These are phyloP conservation scores for Pelodiscus sinensis DNA, from an alignment of 2,113 vertebrate species.

Conservation along the genomic window DNA sequence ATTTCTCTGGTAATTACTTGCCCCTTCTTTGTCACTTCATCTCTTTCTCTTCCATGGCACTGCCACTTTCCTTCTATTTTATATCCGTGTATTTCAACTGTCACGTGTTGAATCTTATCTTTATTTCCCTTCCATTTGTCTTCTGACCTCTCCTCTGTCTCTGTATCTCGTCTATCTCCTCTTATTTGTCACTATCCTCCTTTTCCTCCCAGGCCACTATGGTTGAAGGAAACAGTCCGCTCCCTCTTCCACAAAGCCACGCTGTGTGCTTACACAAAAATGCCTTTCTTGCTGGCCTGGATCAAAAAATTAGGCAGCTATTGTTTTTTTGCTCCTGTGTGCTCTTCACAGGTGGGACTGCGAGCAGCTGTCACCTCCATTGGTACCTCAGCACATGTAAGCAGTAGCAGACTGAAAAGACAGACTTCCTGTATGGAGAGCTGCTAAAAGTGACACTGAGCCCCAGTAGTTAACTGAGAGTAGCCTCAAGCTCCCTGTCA, in stretches of 20 bases:
- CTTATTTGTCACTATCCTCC: conserved; percentile 41
- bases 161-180: conserved; percentile 49
- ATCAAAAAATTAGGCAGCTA: conserved; percentile 61
- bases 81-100: background rate
- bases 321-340: conserved; percentile 48
- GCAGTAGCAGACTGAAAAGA: conserved; percentile 56
- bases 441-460: conserved; percentile 35
- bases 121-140: fast-evolving
- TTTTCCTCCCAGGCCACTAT: conserved; percentile 63
- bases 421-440: conserved; percentile 55
- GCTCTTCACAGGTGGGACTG: conserved; percentile 60
- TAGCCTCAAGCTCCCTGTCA: background rate
- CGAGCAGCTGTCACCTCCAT: conserved; percentile 66
- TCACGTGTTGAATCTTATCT: background rate
- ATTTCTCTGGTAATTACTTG: background rate
- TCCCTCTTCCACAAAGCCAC: conserved; percentile 40
- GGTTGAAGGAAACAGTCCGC: background rate
- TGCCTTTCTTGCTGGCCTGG: conserved; percentile 63
- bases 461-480: background rate
- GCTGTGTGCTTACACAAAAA: conserved; percentile 71
- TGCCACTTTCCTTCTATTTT: background rate
- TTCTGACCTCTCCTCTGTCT: conserved; percentile 2
- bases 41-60: background rate
- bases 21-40: background rate
- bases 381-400: conserved; percentile 71